Evolutionary conservation across 2,797 vertebrate species (phyloP).

Genomic region (Botia almorhae): DNA sequence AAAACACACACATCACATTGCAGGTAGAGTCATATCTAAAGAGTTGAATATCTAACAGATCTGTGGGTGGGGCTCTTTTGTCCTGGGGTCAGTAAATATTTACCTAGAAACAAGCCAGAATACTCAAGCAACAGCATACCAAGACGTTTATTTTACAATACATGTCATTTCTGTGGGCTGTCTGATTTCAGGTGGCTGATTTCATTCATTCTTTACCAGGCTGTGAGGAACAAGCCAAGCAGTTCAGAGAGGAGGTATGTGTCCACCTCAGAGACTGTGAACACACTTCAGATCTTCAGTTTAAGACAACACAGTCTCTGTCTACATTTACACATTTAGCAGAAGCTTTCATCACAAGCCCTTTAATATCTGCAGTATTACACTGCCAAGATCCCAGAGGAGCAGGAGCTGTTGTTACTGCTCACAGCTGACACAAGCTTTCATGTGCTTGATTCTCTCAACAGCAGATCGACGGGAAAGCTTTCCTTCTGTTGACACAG

Average conservation of each 20-base stretch:
- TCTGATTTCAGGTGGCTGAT: conserved; percentile 81
- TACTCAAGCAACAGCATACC: not conserved
- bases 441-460: conserved; percentile 1
- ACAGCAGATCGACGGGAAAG: conserved; percentile 91
- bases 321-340: not conserved
- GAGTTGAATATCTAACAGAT: too few relatives aligned
- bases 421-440: too few relatives aligned
- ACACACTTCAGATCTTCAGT: not conserved
- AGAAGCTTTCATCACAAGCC: not conserved
- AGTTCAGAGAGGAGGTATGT: conserved; percentile 90
- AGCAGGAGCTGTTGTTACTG: too few relatives aligned
- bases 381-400: too few relatives aligned
- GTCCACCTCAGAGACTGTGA: not conserved
- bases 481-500: conserved; percentile 92
- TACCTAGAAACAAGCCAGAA: too few relatives aligned
- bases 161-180: not conserved
- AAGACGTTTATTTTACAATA: not conserved
- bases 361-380: too few relatives aligned
- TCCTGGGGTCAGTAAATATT: too few relatives aligned
- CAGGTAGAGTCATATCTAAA: too few relatives aligned
- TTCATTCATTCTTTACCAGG: conserved; percentile 90
- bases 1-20: too few relatives aligned
- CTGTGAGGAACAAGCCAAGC: conserved; percentile 86
- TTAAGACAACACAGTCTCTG: not conserved
- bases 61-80: too few relatives aligned